Evolutionary conservation across 2,113 vertebrate species (phyloP).

Genomic region (Rostratula benghalensis): DNA sequence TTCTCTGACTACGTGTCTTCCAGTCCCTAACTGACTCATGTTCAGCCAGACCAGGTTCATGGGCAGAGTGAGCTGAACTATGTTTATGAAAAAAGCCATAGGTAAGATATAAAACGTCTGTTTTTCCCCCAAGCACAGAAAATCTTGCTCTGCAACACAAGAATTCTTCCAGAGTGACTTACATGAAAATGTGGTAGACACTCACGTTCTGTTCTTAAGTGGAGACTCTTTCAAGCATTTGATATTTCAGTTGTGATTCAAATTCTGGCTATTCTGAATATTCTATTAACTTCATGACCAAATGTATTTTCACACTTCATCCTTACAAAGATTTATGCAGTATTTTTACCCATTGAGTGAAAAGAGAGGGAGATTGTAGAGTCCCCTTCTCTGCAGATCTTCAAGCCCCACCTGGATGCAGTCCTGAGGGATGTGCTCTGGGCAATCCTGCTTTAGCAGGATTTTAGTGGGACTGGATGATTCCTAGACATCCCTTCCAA

Average conservation of each 20-base stretch:
- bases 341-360: background rate
- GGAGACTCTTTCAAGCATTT: background rate
- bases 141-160: background rate
- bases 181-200: background rate
- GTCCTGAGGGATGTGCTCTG: no score
- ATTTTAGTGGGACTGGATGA: no score
- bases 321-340: background rate
- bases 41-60: background rate
- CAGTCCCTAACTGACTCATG: background rate
- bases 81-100: background rate
- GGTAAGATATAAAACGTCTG: background rate
- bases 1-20: background rate
- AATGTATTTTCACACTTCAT: background rate
- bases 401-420: no score
- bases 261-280: background rate
- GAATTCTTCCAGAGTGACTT: background rate
- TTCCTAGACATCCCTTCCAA: no score
- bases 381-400: no score
- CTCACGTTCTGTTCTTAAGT: background rate
- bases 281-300: background rate
- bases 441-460: no score
- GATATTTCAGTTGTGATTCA: background rate
- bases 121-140: background rate
- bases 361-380: no score
- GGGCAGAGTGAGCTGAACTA: background rate